These are phyloP conservation scores for Ctenopoma kingsleyae DNA, from an alignment of 2,797 vertebrate genomes.

Conservation along the genomic window DNA sequence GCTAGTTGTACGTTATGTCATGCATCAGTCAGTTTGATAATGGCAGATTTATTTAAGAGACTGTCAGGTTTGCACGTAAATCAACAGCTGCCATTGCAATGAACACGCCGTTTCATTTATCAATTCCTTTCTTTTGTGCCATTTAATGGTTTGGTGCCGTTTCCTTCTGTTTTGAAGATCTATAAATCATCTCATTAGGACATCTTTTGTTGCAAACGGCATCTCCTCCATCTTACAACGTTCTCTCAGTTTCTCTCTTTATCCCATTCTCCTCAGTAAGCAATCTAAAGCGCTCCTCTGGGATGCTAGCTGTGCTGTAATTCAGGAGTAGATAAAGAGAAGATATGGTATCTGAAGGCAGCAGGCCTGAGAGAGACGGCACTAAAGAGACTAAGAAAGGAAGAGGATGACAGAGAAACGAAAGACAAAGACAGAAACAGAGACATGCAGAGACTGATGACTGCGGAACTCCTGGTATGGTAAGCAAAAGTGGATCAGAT, in stretches of 20 bases:
- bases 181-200: constrained; percentile 74
- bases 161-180: constrained; percentile 34
- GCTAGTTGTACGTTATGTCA: constrained; percentile 16
- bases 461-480: constrained; percentile 48
- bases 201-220: constrained; percentile 61
- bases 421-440: constrained; percentile 38
- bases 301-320: constrained; percentile 66
- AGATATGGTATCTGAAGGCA: constrained; percentile 71
- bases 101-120: constrained; percentile 15
- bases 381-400: constrained; percentile 44
- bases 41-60: constrained; percentile 7
- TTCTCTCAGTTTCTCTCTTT: constrained; percentile 51
- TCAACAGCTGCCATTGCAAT: constrained; percentile 33
- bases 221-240: constrained; percentile 44
- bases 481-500: constrained; percentile 61
- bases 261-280: constrained; percentile 42
- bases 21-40: constrained; percentile 40
- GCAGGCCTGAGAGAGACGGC: constrained; percentile 54
- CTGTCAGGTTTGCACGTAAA: constrained; percentile 33
- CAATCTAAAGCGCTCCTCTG: constrained; percentile 58
- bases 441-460: constrained; percentile 58
- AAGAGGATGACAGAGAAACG: constrained; percentile 32
- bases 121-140: not conserved
- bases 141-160: constrained; percentile 35
- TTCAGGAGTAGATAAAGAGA: constrained; percentile 69